Evolutionary conservation across 2,113 vertebrate genomes (phyloP).

Genomic region (Salvator merianae): DNA sequence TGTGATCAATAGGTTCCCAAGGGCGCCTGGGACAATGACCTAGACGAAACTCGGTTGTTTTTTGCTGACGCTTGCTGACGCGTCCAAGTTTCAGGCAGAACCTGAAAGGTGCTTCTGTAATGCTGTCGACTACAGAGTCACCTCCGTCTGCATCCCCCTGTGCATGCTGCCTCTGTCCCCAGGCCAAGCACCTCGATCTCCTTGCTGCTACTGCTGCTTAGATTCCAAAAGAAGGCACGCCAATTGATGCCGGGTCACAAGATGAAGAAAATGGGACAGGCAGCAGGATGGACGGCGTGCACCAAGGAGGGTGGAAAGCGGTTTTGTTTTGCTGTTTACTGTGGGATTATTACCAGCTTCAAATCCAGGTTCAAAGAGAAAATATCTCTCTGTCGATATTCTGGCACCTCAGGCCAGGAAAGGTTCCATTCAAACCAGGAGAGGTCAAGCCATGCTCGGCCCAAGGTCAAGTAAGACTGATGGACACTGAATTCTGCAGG

Average conservation of each 20-base stretch:
- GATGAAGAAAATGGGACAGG: not conserved
- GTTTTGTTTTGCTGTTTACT: too few species aligned
- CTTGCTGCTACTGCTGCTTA: not conserved
- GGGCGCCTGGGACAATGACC: not conserved
- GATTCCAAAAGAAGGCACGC: not conserved
- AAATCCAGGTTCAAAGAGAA: too few species aligned
- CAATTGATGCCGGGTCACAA: too few species aligned
- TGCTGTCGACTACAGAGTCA: not conserved
- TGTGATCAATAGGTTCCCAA: slow-evolving; percentile 12
- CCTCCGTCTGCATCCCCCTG: rapidly evolving
- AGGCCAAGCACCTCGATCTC: not conserved
- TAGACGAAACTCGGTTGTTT: not conserved
- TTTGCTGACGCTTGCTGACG: not conserved
- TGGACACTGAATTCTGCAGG: too few species aligned
- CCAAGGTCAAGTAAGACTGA: too few species aligned
- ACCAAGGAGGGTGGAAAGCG: not conserved
- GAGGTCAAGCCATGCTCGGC: too few species aligned
- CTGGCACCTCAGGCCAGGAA: too few species aligned
- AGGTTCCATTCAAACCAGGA: too few species aligned
- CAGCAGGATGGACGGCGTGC: not conserved
- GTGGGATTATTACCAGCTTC: too few species aligned
- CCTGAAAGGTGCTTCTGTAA: not conserved
- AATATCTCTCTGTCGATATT: too few species aligned
- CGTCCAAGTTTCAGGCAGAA: not conserved
- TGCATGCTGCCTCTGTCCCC: not conserved